These are phyloP conservation scores for Oenanthe oenanthe DNA, from an alignment of 2,113 vertebrate species.

Conservation along the genomic window DNA sequence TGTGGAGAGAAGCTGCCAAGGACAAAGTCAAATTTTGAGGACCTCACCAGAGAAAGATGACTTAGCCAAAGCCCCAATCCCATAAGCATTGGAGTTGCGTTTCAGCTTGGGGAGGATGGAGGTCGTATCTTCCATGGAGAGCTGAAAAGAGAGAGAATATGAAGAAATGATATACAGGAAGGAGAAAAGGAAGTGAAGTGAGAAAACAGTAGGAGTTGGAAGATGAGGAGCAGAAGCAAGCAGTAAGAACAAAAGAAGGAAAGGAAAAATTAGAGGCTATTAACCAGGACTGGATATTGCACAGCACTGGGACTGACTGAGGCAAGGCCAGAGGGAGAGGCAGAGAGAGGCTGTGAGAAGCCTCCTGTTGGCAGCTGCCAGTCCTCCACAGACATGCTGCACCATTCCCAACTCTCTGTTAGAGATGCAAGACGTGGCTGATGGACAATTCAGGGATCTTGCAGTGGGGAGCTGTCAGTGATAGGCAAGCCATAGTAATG, in stretches of 20 bases:
- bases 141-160: slow-evolving; percentile 82
- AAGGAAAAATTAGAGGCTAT: background rate
- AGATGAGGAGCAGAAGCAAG: slow-evolving; percentile 51
- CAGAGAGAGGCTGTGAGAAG: background rate
- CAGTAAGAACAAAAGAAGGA: background rate
- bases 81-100: slow-evolving; percentile 93
- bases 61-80: slow-evolving; percentile 98
- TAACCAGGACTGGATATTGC: background rate
- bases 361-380: background rate
- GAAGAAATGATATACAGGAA: slow-evolving; percentile 60
- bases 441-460: background rate
- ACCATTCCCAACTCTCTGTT: background rate
- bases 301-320: background rate
- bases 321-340: background rate
- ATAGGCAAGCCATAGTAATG: background rate
- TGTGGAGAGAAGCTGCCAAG: background rate
- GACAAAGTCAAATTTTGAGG: background rate
- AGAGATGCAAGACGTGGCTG: background rate
- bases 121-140: slow-evolving; percentile 99
- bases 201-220: slow-evolving; percentile 1
- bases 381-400: background rate
- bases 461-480: background rate
- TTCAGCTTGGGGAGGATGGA: slow-evolving; percentile 97
- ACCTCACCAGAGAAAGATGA: slow-evolving; percentile 96
- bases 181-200: slow-evolving; percentile 55